Base-by-base conservation (phyloP, 2,797 vertebrate species). In the Pampus argenteus region DNA sequence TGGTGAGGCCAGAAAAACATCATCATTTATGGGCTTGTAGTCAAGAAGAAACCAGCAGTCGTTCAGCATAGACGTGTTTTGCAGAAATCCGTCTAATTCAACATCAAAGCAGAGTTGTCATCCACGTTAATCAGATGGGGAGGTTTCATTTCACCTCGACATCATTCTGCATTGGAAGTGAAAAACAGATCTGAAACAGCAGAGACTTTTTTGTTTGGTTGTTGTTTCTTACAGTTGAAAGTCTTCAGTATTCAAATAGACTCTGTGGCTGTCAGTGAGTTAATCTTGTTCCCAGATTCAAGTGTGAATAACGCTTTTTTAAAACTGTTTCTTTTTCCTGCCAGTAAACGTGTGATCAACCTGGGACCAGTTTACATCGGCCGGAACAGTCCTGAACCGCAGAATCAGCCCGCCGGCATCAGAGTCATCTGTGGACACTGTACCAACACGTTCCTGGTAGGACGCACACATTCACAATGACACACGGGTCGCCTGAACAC, bases 341-440 rank as follows among this genome's bases (percentile, higher is more conserved):
- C 1, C 79, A 97, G 96, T 81, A 96, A 97, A 89, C 93, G 96
- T 77, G 82, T 97, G 83, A 97, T 97, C 69, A 96, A 96, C 83
- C 84, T 97, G 83, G 96, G 95, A 10, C 94, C 96, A 2, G 95
- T 96, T 28, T 94, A 95, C 81, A 91, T 94, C 7, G 95, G 93
- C 23, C 90, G 91, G 15, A 84, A 90, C 55, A 96, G 93, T 88
- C 95, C 95, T 18, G 94, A 95, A 54, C 94, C 93, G 18, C 91
- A 80, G 26, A 93, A 91, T 3, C 88, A 89, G 75, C 95, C 95
- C 0, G 88, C 89, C 0, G 96, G 96, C 40, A 90, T 96, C 80
- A 84, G 95, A n/a, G 94, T 97, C 76, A 94, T 94, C 86, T 97
- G 96, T 67, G 96, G 95, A 51, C 96, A 97, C 85, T 97, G 96